A percentile compares a stretch with the other conserved stretches of the same genome.
Conservation (phyloP, 2,888 invertebrate genomes). For the Nipponacmea schrenckii region DNA sequence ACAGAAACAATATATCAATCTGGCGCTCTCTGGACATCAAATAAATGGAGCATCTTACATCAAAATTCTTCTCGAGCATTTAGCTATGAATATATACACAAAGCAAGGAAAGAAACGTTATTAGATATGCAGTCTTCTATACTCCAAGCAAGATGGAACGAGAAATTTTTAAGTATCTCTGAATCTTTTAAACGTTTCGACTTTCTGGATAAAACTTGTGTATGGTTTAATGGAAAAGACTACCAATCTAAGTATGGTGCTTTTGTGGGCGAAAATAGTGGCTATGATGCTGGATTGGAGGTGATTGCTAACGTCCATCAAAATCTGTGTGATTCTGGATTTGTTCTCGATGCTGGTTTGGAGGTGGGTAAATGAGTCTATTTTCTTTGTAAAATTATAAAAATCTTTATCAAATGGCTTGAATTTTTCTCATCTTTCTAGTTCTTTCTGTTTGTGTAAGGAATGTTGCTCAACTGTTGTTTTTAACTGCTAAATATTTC, state of each 20-base stretch:
- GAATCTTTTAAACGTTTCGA: neutral
- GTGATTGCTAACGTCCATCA: neutral
- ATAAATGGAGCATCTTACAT: too few relatives aligned
- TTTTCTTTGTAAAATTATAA: too few relatives aligned
- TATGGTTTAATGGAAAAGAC: neutral
- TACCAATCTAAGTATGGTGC: neutral
- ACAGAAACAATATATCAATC: neutral
- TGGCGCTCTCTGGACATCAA: too few relatives aligned
- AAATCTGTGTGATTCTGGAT: neutral
- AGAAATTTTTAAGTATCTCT: neutral
- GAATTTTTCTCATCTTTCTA: too few relatives aligned
- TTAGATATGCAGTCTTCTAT: neutral
- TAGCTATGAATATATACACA: neutral
- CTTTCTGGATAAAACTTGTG: neutral
- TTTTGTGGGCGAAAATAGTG: neutral
- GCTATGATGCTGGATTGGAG: neutral
- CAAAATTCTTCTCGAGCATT: neutral
- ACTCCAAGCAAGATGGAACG: neutral
- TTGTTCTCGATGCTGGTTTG: neutral
- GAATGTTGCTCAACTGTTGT: too few relatives aligned
- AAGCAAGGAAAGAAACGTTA: neutral
- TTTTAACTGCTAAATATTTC: too few relatives aligned
- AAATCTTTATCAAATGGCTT: too few relatives aligned
- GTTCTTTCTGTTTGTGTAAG: too few relatives aligned
- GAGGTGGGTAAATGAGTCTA: neutral